phyloP scores from a whole-genome alignment of 2,888 invertebrate genomes.

The Pterobdella sp. region DNA sequence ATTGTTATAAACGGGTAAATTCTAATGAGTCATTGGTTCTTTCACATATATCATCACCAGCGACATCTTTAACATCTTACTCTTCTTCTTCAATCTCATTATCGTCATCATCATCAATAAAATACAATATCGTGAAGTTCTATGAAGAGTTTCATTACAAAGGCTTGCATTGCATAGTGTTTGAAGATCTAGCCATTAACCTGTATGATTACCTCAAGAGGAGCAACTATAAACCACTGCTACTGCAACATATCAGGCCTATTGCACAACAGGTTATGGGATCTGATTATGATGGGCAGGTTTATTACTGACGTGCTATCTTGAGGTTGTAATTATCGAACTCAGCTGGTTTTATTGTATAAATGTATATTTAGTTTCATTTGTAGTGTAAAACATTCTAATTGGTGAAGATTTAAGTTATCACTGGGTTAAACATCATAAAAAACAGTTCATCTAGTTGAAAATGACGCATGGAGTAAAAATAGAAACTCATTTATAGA shows the following conservation, averaged over 20 bases:
- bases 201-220: neutral
- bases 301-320: no score
- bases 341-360: no score
- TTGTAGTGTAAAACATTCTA: no score
- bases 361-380: no score
- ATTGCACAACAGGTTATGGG: neutral
- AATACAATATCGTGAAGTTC: neutral
- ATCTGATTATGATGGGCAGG: neutral
- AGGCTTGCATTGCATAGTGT: slow-evolving; percentile 2
- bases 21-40: neutral
- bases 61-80: neutral
- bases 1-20: neutral
- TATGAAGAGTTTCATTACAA: neutral
- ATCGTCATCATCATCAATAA: neutral
- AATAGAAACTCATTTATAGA: no score
- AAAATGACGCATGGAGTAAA: no score
- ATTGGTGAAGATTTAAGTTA: no score
- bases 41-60: neutral
- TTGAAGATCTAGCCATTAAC: neutral
- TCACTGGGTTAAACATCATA: no score
- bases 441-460: no score
- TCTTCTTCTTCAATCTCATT: neutral
- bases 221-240: neutral
- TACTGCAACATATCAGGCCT: neutral
- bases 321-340: no score